A percentile compares a stretch with the other conserved stretches of the same genome.
Evolutionary conservation across 2,113 vertebrate genomes (phyloP).

Genomic region (Terrapene triunguis): DNA sequence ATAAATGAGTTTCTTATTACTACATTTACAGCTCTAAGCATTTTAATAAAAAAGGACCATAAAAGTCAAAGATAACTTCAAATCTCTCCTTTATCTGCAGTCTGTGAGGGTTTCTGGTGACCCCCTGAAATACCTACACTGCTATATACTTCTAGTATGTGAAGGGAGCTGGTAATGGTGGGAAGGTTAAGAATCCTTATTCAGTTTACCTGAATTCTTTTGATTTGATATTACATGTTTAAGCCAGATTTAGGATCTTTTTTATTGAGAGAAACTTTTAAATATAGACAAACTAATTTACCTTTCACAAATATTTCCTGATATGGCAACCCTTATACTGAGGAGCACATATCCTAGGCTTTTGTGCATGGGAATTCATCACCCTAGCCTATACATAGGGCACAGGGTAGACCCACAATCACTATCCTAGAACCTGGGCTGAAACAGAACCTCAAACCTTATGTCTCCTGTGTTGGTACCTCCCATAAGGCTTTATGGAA

Average conservation of each 20-base stretch:
- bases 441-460: neutral
- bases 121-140: neutral
- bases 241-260: neutral
- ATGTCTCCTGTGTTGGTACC: too few species aligned
- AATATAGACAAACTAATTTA: neutral
- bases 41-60: constrained; percentile 69
- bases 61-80: constrained; percentile 73
- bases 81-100: constrained; percentile 18
- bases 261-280: neutral
- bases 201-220: neutral
- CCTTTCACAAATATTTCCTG: neutral
- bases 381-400: neutral
- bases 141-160: neutral
- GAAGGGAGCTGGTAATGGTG: neutral
- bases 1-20: constrained; percentile 74
- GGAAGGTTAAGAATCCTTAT: neutral
- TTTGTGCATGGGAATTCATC: neutral
- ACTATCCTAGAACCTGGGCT: neutral
- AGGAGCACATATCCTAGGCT: neutral
- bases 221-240: neutral
- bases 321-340: neutral
- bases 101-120: neutral
- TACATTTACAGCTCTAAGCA: constrained; percentile 64
- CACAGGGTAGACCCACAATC: neutral
- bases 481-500: too few species aligned